Base-by-base conservation (phyloP, 2,888 invertebrate species). In the Hesperia comma region DNA sequence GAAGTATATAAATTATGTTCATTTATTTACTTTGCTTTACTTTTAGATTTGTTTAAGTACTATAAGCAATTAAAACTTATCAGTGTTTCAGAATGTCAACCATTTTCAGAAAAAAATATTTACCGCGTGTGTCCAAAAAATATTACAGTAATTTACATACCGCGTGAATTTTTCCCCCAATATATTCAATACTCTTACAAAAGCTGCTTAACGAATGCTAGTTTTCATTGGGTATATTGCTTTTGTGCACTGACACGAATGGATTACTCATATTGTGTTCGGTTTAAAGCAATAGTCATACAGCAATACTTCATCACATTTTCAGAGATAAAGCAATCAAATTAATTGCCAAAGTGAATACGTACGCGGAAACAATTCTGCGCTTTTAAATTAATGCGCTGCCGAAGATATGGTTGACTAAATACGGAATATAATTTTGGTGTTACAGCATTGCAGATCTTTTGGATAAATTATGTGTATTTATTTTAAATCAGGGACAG, bases 181-280 rank as follows among this genome's bases (percentile, higher is more conserved):
- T 77, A 79, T 80, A 82, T 85, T 79, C 78, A 78, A 80, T 78
- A 75, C 76, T 79, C 74, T 80, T 81, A 85, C 86, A 89, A 87
- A 86, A 82, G 79, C 79, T 80, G 81, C 82, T 85, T 88, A 88
- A 87, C 86, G 84, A 88, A 82, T 79, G 76, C 81, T 84, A 86
- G 87, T 84, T 86, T 87, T 80, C 82, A 87, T 81, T 83, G 79
- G 75, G 80, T 80, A 84, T 90, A 88, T 90, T 90, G 87, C 84
- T 81, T 84, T 87, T 88, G 88, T 87, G 84, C 85, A 84, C 71
- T 83, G 87, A 83, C 81, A 80, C 80, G 84, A 78, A 83, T 77
- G 81, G 81, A 87, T 87, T 85, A 82, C 80, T 76, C 74, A 77
- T 77, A 85, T 85, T 85, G 86, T 84, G 75, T 71, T 74, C 79